phyloP scores from a whole-genome alignment of 2,888 invertebrate genomes.

The Pollenia angustigena region DNA sequence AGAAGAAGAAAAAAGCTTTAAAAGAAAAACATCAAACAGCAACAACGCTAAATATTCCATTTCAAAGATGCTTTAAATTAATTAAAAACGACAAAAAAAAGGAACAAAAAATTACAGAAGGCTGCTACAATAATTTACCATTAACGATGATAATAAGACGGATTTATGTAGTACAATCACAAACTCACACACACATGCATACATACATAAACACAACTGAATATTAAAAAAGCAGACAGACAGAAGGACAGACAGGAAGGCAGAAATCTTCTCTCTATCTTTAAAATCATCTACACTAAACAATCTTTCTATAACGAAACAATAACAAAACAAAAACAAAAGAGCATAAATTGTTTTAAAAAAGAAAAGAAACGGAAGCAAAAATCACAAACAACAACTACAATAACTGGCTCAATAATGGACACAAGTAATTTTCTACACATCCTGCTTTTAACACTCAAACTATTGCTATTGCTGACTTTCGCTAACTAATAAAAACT shows the following conservation, averaged over 20 bases:
- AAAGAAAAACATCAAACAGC: slow-evolving; percentile 1
- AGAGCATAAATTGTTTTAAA: background rate
- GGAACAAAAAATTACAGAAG: background rate
- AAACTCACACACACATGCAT: no score
- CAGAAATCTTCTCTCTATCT: background rate
- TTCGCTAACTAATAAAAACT: background rate
- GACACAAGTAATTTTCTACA: slow-evolving; percentile 37
- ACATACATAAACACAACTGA: no score
- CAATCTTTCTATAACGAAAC: background rate
- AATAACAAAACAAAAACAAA: background rate
- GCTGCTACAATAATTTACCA: slow-evolving; percentile 41
- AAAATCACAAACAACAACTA: background rate
- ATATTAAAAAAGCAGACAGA: background rate
- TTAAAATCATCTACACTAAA: background rate
- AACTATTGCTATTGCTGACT: background rate
- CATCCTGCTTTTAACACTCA: slow-evolving; percentile 21
- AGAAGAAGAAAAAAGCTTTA: slow-evolving; percentile 39
- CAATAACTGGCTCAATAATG: slow-evolving; percentile 38
- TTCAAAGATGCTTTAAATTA: slow-evolving; percentile 30
- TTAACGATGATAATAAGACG: slow-evolving; percentile 55
- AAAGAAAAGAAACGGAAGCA: background rate
- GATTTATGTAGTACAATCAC: slow-evolving; percentile 40
- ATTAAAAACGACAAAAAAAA: slow-evolving; percentile 30
- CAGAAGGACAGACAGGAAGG: slow-evolving; percentile 7
- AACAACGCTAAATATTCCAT: slow-evolving; percentile 11